phyloP scores from a whole-genome alignment of 2,113 vertebrate genomes.

The Pluvialis apricaria region DNA sequence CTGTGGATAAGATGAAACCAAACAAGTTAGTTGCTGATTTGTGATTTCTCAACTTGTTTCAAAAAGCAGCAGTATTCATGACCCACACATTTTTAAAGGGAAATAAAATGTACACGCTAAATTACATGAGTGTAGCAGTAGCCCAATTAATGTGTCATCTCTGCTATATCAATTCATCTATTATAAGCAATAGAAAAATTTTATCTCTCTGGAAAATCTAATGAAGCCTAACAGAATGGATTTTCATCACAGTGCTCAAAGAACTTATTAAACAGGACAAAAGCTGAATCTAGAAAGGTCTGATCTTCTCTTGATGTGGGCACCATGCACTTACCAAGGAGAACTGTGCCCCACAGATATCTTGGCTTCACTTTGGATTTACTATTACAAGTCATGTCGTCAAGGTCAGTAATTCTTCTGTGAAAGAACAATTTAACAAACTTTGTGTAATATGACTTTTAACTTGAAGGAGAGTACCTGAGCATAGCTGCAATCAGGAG shows the following conservation, averaged over 20 bases:
- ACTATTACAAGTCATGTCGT: background rate
- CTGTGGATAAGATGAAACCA: background rate
- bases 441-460: background rate
- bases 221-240: background rate
- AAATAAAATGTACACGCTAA: background rate
- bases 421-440: background rate
- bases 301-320: background rate
- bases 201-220: background rate
- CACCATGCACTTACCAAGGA: background rate
- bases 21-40: background rate
- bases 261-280: background rate
- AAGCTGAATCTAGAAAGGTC: background rate
- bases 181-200: background rate
- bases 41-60: background rate
- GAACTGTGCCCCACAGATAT: background rate
- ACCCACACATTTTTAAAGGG: background rate
- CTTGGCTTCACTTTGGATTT: background rate
- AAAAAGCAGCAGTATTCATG: background rate
- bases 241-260: background rate
- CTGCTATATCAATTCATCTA: background rate
- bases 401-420: background rate
- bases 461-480: background rate
- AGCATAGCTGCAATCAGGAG: background rate
- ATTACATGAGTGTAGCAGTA: background rate
- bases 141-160: background rate